Percentiles rank a stretch among this genome's conserved stretches.
Evolutionary conservation across 2,113 vertebrate species (phyloP).

Genomic region (Istiophorus platypterus): DNA sequence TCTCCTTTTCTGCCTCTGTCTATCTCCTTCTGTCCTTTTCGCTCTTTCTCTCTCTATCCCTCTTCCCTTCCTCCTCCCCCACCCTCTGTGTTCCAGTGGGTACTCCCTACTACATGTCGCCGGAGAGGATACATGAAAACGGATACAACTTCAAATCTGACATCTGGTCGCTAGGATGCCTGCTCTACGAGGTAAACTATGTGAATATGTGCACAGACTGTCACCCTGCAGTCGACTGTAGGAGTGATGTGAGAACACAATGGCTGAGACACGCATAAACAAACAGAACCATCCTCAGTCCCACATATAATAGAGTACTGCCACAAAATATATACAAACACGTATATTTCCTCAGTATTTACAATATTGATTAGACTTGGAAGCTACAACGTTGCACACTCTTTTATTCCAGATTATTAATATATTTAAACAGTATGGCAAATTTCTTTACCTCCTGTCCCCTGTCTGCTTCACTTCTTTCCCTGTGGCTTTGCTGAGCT

Average conservation of each 20-base stretch:
- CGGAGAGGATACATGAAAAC: slow-evolving; percentile 98
- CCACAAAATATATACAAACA: neutral
- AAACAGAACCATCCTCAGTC: slow-evolving; percentile 48
- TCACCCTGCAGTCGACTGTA: slow-evolving; percentile 60
- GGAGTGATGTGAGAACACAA: slow-evolving; percentile 61
- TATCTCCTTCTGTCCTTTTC: slow-evolving; percentile 3
- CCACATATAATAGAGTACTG: neutral
- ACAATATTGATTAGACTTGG: neutral
- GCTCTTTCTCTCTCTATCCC: neutral
- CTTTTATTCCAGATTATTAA: neutral
- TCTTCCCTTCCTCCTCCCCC: neutral
- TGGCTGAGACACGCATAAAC: slow-evolving; percentile 39
- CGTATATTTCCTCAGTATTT: neutral
- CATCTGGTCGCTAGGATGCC: slow-evolving; percentile 99
- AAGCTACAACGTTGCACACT: neutral
- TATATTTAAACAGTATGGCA: neutral
- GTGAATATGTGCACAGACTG: slow-evolving; percentile 61
- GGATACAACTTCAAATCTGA: slow-evolving; percentile 99
- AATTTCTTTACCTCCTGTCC: neutral
- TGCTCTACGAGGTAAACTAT: slow-evolving; percentile 94
- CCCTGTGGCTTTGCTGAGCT: slow-evolving; percentile 70
- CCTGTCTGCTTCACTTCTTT: neutral
- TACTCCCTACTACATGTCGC: slow-evolving; percentile 99
- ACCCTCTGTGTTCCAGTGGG: slow-evolving; percentile 89
- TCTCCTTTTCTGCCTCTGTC: neutral